These are phyloP conservation scores for Drosophila melanocephala DNA, from an alignment of 2,888 invertebrate species.

Conservation along the genomic window DNA sequence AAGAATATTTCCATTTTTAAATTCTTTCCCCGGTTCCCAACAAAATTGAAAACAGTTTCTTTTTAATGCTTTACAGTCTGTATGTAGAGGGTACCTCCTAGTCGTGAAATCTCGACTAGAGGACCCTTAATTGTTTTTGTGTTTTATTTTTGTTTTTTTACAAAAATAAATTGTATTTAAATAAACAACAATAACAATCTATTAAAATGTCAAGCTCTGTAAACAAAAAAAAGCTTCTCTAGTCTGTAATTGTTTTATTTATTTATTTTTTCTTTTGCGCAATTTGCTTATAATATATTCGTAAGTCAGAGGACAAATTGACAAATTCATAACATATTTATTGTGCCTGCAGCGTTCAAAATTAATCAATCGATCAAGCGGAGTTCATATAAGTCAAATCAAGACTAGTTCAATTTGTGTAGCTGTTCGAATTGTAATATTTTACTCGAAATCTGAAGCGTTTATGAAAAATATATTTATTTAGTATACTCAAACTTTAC, in stretches of 20 bases:
- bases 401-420: neutral
- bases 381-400: neutral
- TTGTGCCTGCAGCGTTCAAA: neutral
- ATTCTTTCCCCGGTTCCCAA: neutral
- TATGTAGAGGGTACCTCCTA: neutral
- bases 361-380: neutral
- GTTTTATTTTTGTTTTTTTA: neutral
- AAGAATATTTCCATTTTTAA: neutral
- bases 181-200: neutral
- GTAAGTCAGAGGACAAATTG: neutral
- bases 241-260: neutral
- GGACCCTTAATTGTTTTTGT: neutral
- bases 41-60: neutral
- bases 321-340: neutral
- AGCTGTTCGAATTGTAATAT: neutral
- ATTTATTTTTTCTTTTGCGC: neutral
- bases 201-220: slow-evolving; percentile 1
- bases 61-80: neutral
- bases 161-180: neutral
- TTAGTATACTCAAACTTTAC: neutral
- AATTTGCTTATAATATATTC: neutral
- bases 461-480: neutral
- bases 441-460: neutral
- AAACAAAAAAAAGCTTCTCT: neutral
- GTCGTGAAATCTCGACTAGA: neutral